Base-by-base conservation (phyloP, 2,888 invertebrate genomes). In the Apamea anceps region DNA sequence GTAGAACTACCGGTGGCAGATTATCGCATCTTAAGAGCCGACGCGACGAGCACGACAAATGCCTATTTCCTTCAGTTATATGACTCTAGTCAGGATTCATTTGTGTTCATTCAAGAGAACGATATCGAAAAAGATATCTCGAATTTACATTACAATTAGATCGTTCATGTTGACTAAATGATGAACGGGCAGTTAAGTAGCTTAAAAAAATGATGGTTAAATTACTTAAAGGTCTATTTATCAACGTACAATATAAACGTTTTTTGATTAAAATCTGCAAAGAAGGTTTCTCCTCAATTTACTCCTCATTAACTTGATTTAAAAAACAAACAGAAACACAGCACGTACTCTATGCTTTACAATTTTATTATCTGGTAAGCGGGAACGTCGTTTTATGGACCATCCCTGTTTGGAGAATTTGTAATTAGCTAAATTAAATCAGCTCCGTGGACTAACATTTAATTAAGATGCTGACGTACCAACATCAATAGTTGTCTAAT, bases 351-450 rank as follows among this genome's bases (percentile, higher is more conserved):
- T 79, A 81, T 85, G 77, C 42, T 84, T 79, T 75, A 84, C 80
- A 85, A 81, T 87, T 89, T 80, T 80, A 86, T 87, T 84, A 85
- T 68, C 85, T 82, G 87, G 84, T 79, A 80, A 86, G 68, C 78
- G 67, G 70, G 84, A 68, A 66, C 79, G 60, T 70, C 79, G 80
- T 80, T 85, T 84, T 81, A 82, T 80, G 72, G 79, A 72, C 74
- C 79, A 77, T 72, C 78, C 79, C 75, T 80, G 82, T 84, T 85
- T 80, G 78, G 79, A 86, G 85, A 87, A 89, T 89, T 84, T 79
- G 81, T 86, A 87, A 87, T 89, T 86, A 84, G 88, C 72, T 76
- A 86, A 85, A 87, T 88, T 79, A 87, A 86, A 88, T 84, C 85
- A 81, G 86, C 76, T 81, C 74, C 79, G 75, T 83, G 42, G 83